Evolutionary conservation across 2,113 vertebrate species (phyloP).

Genomic region (Oreochromis tanganicae): DNA sequence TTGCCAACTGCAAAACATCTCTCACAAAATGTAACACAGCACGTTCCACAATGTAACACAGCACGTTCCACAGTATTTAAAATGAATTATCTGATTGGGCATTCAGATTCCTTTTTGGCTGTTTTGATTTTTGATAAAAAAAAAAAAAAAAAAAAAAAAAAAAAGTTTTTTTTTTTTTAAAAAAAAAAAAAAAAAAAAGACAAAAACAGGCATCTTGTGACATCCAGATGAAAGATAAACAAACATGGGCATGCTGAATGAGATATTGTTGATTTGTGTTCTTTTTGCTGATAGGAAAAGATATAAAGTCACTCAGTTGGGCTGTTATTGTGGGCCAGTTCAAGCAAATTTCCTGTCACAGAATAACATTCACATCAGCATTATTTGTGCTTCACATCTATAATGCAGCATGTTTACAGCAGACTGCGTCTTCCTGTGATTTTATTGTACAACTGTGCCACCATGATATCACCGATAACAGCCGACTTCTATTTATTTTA

Average conservation of each 20-base stretch:
- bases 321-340: background rate
- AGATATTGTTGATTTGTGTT: background rate
- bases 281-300: background rate
- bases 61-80: no score
- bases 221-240: background rate
- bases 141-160: no score
- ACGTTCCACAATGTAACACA: no score
- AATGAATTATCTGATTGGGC: background rate
- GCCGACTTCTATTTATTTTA: background rate
- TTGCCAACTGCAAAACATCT: background rate
- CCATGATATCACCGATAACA: background rate
- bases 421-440: background rate
- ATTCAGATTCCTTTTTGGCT: background rate
- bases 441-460: background rate
- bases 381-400: background rate
- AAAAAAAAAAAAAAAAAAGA: accelerated
- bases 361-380: background rate
- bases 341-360: background rate
- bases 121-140: background rate
- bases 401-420: background rate
- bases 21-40: background rate
- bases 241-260: background rate
- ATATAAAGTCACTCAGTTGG: background rate
- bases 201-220: background rate
- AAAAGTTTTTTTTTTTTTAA: no score